phyloP scores from a whole-genome alignment of 2,113 vertebrate species.

The Neolamprologus tretocephalus region DNA sequence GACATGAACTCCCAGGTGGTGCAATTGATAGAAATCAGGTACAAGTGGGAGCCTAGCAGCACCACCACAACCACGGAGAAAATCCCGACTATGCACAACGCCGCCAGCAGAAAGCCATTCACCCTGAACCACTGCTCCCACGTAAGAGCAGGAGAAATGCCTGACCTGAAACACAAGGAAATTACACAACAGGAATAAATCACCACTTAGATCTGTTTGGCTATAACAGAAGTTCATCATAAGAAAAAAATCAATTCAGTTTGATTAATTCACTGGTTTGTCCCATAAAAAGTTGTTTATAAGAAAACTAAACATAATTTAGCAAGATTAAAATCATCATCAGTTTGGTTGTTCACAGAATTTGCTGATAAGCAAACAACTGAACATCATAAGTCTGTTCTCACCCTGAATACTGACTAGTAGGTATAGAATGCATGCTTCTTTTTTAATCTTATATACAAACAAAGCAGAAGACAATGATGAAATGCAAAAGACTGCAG shows the following conservation, averaged over 20 bases:
- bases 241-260: background rate
- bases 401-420: background rate
- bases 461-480: background rate
- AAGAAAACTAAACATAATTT: background rate
- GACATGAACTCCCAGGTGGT: slow-evolving; percentile 98
- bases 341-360: background rate
- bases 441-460: background rate
- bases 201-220: background rate
- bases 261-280: background rate
- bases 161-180: slow-evolving; percentile 73
- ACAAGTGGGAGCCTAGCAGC: slow-evolving; percentile 84
- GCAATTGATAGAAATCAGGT: slow-evolving; percentile 84
- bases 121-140: slow-evolving; percentile 77
- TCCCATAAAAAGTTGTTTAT: background rate
- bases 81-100: slow-evolving; percentile 66
- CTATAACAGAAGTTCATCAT: background rate
- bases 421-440: background rate
- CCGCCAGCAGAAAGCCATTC: slow-evolving; percentile 74
- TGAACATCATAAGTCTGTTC: background rate
- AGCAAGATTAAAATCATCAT: fast-evolving
- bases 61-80: slow-evolving; percentile 71
- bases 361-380: background rate
- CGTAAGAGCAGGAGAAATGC: slow-evolving; percentile 65
- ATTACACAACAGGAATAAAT: background rate
- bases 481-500: background rate